Evolutionary conservation across 2,888 invertebrate genomes (phyloP).

Genomic region (Latheticus oryzae): DNA sequence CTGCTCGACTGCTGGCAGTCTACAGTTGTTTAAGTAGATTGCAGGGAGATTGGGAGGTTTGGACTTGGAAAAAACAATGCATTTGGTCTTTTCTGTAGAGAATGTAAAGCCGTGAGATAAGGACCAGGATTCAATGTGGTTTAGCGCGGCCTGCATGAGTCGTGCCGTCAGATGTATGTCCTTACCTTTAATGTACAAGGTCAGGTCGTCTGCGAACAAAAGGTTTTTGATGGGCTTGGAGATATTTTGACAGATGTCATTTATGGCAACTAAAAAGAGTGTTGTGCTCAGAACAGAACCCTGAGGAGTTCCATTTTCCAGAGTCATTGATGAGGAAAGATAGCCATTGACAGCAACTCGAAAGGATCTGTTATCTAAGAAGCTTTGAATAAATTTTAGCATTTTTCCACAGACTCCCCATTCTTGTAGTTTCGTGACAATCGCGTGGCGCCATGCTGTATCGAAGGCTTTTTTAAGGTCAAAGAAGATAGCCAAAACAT

Average conservation of each 20-base stretch:
- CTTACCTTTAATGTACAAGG: conserved; percentile 5
- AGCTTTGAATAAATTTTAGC: conserved; percentile 28
- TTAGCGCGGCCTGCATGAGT: conserved; percentile 2
- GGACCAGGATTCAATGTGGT: conserved; percentile 3
- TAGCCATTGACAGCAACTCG: conserved; percentile 25
- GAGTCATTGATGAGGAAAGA: conserved; percentile 1
- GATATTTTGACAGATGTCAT: conserved; percentile 14
- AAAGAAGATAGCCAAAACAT: conserved; percentile 22
- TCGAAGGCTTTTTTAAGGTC: conserved; percentile 28
- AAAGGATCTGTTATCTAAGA: conserved; percentile 31
- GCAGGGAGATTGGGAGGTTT: not conserved
- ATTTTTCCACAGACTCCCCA: conserved; percentile 12
- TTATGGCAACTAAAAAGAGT: conserved; percentile 38
- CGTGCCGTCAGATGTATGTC: not conserved
- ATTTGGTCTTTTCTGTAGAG: conserved; percentile 14
- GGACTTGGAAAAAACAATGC: conserved; percentile 11
- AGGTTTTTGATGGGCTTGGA: conserved; percentile 1
- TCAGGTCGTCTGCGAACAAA: conserved; percentile 14
- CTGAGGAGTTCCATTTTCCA: conserved; percentile 37
- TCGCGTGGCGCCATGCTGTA: conserved; percentile 2
- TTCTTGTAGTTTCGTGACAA: conserved; percentile 1
- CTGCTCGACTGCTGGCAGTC: not conserved
- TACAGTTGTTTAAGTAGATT: conserved; percentile 1
- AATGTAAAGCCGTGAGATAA: conserved; percentile 6
- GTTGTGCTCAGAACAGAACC: conserved; percentile 35